Evolutionary conservation across 2,797 vertebrate genomes (phyloP).

Genomic region (Salarias fasciatus): DNA sequence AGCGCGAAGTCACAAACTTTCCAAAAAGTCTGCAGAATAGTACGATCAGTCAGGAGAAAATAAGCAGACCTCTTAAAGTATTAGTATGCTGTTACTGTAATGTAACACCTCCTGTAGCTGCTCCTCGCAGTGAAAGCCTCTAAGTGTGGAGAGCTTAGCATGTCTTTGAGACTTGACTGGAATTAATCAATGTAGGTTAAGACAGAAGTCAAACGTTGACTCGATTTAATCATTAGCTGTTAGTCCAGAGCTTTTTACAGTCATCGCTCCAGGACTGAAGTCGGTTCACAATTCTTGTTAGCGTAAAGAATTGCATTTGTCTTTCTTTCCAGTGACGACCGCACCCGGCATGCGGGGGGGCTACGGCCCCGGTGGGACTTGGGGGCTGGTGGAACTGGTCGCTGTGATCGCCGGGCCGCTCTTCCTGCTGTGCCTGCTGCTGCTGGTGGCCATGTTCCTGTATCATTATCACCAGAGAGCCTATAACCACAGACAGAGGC

Average conservation of each 20-base stretch:
- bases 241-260: not conserved
- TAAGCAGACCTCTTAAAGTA: conserved; percentile 5
- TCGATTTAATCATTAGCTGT: conserved; percentile 3
- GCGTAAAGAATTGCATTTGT: not conserved
- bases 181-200: conserved; percentile 15
- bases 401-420: conserved; percentile 91
- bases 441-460: conserved; percentile 88
- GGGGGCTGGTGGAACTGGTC: conserved; percentile 93
- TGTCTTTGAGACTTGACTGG: conserved; percentile 1
- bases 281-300: not conserved
- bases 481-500: conserved; percentile 92
- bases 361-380: conserved; percentile 71
- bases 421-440: conserved; percentile 90
- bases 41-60: not conserved
- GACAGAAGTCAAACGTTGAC: conserved; percentile 8
- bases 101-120: not conserved
- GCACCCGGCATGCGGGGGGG: conserved; percentile 38
- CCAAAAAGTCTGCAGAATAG: conserved; percentile 1
- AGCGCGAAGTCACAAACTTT: not conserved
- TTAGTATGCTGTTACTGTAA: not conserved
- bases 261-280: not conserved
- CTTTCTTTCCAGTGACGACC: conserved; percentile 64
- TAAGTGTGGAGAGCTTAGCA: not conserved
- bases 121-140: conserved; percentile 9
- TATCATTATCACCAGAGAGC: conserved; percentile 92